phyloP scores from a whole-genome alignment of 2,797 vertebrate genomes.

The Xenops minutus region DNA sequence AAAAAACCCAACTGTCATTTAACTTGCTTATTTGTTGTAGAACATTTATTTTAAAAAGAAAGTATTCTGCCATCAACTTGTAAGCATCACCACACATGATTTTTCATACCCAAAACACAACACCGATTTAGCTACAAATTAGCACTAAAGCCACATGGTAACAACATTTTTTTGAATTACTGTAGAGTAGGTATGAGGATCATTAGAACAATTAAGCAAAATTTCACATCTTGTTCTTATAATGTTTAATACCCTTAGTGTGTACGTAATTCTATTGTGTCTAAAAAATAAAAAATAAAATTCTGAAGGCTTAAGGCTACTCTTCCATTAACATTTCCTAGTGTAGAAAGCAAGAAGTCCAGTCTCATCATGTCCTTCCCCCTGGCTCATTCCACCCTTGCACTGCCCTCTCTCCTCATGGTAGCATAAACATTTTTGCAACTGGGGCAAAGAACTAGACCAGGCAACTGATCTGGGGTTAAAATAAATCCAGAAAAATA shows the following conservation, averaged over 20 bases:
- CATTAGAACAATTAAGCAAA: background rate
- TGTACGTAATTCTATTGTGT: background rate
- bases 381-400: background rate
- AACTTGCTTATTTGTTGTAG: background rate
- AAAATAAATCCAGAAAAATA: conserved; percentile 11
- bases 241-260: background rate
- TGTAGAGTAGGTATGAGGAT: background rate
- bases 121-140: background rate
- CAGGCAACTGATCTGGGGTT: background rate
- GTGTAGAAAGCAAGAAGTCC: background rate
- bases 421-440: background rate
- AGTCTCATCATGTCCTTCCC: background rate
- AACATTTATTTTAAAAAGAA: background rate
- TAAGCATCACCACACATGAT: background rate
- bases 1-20: background rate
- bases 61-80: background rate
- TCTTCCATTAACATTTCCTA: background rate
- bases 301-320: background rate
- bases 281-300: background rate
- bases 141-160: background rate
- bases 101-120: background rate
- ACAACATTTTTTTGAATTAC: background rate
- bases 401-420: background rate
- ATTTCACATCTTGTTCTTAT: background rate
- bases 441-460: background rate